Percentiles rank a stretch among this genome's conserved stretches.
phyloP scores from a whole-genome alignment of 2,888 invertebrate species.

The Xiphydria camelus region DNA sequence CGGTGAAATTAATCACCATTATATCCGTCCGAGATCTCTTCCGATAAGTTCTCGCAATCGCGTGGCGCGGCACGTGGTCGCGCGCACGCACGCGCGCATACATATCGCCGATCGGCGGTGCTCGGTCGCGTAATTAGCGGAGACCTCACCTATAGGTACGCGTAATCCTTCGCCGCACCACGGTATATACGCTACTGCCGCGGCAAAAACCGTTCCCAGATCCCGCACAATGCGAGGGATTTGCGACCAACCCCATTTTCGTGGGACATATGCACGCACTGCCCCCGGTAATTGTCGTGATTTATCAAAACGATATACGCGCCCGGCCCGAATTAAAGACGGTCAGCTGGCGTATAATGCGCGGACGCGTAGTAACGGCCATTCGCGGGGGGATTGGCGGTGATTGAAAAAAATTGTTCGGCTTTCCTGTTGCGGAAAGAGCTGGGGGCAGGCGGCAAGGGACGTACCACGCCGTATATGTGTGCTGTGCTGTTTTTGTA shows the following conservation, averaged over 20 bases:
- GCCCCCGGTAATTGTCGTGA: conserved; percentile 46
- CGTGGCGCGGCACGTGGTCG: too few species aligned
- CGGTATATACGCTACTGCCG: too few species aligned
- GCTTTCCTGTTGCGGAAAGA: conserved; percentile 2
- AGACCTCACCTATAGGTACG: conserved; percentile 18
- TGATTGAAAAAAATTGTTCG: conserved; percentile 1
- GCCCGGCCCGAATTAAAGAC: conserved; percentile 28
- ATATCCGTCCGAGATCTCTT: too few species aligned
- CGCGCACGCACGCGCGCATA: too few species aligned
- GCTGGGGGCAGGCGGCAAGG: conserved; percentile 8
- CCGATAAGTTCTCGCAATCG: too few species aligned
- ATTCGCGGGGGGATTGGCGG: not conserved
- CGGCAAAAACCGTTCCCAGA: conserved; percentile 39
- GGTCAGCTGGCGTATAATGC: conserved; percentile 34
- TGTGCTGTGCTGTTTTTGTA: too few species aligned
- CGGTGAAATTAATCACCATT: too few species aligned
- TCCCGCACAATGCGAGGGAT: conserved; percentile 27
- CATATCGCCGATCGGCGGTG: too few species aligned
- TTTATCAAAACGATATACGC: conserved; percentile 46
- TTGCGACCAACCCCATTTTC: conserved; percentile 27
- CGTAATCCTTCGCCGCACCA: conserved; percentile 31
- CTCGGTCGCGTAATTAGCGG: conserved; percentile 35
- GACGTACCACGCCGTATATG: too few species aligned
- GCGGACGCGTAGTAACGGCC: conserved; percentile 22
- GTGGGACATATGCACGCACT: conserved; percentile 36